These are phyloP conservation scores for Ceratothoa steindachneri DNA, from an alignment of 2,888 invertebrate genomes.

Conservation along the genomic window DNA sequence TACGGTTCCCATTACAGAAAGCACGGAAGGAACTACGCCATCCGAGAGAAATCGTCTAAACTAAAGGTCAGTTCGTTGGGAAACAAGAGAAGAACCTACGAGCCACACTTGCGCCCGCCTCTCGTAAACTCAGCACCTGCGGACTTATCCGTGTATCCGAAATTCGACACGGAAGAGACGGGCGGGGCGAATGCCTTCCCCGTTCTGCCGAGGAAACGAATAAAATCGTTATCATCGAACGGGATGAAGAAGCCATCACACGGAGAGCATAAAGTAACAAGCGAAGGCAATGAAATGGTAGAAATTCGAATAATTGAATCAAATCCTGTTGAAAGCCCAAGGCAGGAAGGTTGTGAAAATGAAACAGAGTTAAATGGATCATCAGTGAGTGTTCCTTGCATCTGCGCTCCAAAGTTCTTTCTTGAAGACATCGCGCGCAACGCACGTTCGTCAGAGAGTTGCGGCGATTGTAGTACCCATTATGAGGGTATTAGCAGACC, in stretches of 20 bases:
- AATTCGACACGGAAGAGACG: not conserved
- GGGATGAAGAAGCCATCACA: not conserved
- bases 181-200: not conserved
- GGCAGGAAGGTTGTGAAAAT: not conserved
- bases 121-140: not conserved
- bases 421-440: conserved; percentile 56
- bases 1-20: not conserved
- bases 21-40: not conserved
- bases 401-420: conserved; percentile 63
- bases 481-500: not conserved
- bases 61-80: not conserved
- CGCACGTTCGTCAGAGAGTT: conserved; percentile 36
- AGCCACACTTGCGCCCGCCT: not conserved
- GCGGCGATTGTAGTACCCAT: not conserved
- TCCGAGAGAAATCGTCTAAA: not conserved
- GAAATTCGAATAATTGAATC: conserved; percentile 5
- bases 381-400: conserved; percentile 68
- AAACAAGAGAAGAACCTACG: not conserved
- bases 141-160: not conserved
- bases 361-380: conserved; percentile 17
- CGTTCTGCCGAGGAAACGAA: not conserved
- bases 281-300: not conserved
- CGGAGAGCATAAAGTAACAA: not conserved
- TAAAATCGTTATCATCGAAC: not conserved
- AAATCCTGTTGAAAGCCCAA: not conserved